Evolutionary conservation across 2,797 vertebrate species (phyloP), one percentile per base, ranked within the genome.

Genomic region (Esox masquinongy): DNA sequence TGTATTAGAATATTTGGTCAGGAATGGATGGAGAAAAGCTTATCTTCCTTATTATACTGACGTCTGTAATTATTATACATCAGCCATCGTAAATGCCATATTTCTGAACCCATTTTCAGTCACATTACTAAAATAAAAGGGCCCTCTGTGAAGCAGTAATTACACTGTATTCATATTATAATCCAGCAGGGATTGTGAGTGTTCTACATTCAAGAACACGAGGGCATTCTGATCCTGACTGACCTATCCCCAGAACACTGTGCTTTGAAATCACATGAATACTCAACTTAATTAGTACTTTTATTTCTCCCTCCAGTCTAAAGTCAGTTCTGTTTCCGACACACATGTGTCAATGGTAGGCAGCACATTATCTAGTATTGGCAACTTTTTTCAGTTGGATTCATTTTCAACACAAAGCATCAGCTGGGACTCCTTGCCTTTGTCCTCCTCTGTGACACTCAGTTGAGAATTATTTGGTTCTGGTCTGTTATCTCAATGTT

Each of bases 401-500:
- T 79, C 70, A 79, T 71, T 77, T 51, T 49, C 29, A 1, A 22
- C 73, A 67, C 84, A 77, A 85, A 79, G 77, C 53, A 22, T 59
- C 53, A 59, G 53, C 19, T 77, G 77, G 79, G 78, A 70, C 73
- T 68, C 78, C 82, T 88, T 72, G 90, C 90, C 91, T 91, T 93
- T 92, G 89, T 90, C 93, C 92, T 93, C 91, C 72, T 90, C 89
- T 91, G 92, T 92, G 91, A 88, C 63, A 31, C 63, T 34, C 63
- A 74, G 15, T 72, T 64, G 75, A 84, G 82, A 87, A 86, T 82
- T 77, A 81, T 85, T 90, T 82, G 81, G 79, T 86, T 82, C 88
- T 63, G 90, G 90, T 92, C 19, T 74, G 6, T 5, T 17, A 15
- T 66, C 93, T 96, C 95, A 97, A 95, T 95, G 96, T 96, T 97